phyloP scores from a whole-genome alignment of 2,113 vertebrate species.

The Grantiella picta region DNA sequence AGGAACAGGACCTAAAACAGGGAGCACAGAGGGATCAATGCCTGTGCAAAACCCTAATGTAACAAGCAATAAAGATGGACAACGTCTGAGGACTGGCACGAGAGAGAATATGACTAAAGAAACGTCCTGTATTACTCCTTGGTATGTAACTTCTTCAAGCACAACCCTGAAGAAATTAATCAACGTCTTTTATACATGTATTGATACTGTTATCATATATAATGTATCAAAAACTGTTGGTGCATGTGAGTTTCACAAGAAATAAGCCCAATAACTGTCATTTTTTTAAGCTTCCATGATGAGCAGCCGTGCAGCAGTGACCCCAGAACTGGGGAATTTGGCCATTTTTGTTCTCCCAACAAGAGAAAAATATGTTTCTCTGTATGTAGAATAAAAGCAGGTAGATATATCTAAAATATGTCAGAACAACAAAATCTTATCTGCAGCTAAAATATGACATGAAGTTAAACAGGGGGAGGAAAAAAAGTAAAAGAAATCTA shows the following conservation, averaged over 20 bases:
- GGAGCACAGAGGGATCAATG: not conserved
- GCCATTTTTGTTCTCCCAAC: not conserved
- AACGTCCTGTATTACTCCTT: not conserved
- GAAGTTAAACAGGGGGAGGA: not conserved
- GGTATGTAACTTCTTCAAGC: not conserved
- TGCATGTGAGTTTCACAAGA: not conserved
- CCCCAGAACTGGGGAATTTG: not conserved
- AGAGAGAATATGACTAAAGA: not conserved
- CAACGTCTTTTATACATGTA: not conserved
- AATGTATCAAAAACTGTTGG: not conserved
- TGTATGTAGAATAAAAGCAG: not conserved
- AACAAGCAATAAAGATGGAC: not conserved
- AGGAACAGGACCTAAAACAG: not conserved
- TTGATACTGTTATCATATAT: not conserved
- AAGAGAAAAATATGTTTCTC: not conserved
- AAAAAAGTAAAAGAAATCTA: not conserved
- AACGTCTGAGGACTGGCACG: not conserved
- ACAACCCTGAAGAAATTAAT: not conserved
- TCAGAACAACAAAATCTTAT: not conserved
- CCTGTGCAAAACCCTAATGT: not conserved
- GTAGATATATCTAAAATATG: not conserved
- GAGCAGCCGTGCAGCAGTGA: not conserved
- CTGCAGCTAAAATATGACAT: not conserved
- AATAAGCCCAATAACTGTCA: accelerated
- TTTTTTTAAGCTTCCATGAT: not conserved